Base-by-base conservation (phyloP, 2,888 invertebrate genomes). In the Mesoligia furuncula region DNA sequence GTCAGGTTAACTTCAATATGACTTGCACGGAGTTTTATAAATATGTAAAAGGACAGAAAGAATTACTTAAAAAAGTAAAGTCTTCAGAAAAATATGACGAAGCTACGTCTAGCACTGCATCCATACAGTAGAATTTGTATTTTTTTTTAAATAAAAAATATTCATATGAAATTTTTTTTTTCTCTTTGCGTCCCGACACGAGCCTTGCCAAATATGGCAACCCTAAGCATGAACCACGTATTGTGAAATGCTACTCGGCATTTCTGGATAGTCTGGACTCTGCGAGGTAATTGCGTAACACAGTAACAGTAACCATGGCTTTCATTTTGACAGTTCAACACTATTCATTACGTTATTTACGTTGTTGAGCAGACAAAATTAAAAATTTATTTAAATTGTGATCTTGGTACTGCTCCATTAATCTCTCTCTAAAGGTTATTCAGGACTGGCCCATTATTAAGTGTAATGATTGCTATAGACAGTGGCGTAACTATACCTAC, bases 11-110 rank as follows among this genome's bases (percentile, higher is more conserved):
- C 67, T 75, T 74, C 59, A 81, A 81, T 62, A 73, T 81, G 81
- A 81, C 79, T 77, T 83, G 78, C 77, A 74, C 73, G 70, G 80
- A 81, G 79, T 79, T 81, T 74, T 83, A 83, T 61, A 73, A 61
- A 62, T 73, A 73, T 54, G 61, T 62, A 61, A 66, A 48, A 73
- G 64, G 61, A 77, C 73, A 65, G 39, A 65, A 65, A 27, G 27
- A 73, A 73, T 54, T 54, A 27, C 57, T 73, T 17, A 31, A 68
- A 36, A 74, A 73, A 54, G 66, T 65, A 51, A 61, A 65, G 66
- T 54, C 73, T 65, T 73, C 66, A 66, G 36, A 20, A 66, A 73
- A 73, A 54, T 67, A 73, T 65, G 39, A 24, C 8, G 51, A 73
- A 70, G 70, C 70, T 70, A 70, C 59, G 59, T 71, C 31, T 45